These are phyloP conservation scores for Rhinogobius similis DNA, from an alignment of 2,113 vertebrate species.

Conservation along the genomic window DNA sequence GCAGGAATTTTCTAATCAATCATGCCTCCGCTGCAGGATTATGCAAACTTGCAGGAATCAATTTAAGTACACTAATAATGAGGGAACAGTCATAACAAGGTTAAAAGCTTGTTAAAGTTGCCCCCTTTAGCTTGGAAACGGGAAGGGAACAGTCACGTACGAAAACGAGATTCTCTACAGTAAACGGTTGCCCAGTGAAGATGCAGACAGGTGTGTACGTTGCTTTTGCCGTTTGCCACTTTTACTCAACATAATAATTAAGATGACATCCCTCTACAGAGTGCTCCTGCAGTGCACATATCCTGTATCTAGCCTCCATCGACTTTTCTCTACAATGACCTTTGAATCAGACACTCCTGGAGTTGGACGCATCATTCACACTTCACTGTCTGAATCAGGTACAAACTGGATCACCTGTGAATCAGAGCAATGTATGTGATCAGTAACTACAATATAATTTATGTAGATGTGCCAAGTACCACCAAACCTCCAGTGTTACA, in stretches of 20 bases:
- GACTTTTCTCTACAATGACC: conserved; percentile 48
- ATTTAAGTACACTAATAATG: no score
- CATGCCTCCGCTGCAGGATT: no score
- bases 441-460: neutral
- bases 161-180: conserved; percentile 69
- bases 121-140: conserved; percentile 45
- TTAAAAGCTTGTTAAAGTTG: neutral
- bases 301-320: conserved; percentile 45
- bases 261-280: conserved; percentile 31
- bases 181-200: conserved; percentile 35
- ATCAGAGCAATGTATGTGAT: neutral
- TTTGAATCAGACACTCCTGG: conserved; percentile 61
- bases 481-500: neutral
- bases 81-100: no score
- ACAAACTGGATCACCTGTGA: neutral
- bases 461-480: neutral
- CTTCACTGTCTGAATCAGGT: neutral
- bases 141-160: conserved; percentile 54
- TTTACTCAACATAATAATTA: neutral
- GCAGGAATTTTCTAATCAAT: no score
- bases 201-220: conserved; percentile 41
- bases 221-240: neutral
- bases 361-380: conserved; percentile 17
- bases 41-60: no score
- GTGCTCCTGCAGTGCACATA: conserved; percentile 62